Conservation (phyloP, 2,797 vertebrate genomes). For the Enteromius thamalakanensis region DNA sequence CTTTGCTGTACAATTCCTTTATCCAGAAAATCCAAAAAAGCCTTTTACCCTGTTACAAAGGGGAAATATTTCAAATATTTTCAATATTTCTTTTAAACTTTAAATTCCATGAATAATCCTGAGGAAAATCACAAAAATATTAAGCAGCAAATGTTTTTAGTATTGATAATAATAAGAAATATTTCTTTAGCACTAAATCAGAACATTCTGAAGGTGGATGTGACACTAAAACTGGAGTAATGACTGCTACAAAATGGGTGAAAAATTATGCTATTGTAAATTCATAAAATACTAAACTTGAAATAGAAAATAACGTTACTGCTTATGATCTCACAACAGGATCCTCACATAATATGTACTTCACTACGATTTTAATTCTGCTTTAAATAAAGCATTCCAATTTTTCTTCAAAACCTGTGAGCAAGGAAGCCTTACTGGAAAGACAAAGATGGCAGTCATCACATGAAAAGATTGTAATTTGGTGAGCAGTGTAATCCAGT, state of each 20-base stretch:
- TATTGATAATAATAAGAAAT: neutral
- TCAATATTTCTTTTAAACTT: neutral
- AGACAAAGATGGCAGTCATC: slow-evolving; percentile 28
- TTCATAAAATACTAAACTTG: neutral
- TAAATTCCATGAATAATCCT: neutral
- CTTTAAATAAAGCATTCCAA: neutral
- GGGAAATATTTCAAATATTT: neutral
- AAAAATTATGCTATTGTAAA: neutral
- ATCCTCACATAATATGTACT: no score
- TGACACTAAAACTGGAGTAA: neutral
- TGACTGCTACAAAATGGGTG: neutral
- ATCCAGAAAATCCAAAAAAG: neutral
- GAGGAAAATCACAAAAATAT: neutral
- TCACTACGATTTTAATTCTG: neutral
- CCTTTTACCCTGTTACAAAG: neutral
- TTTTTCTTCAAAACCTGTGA: neutral
- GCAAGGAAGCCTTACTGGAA: slow-evolving; percentile 1
- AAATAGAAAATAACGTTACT: neutral
- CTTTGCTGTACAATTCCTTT: slow-evolving; percentile 7
- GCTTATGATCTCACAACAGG: no score
- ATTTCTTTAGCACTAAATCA: neutral
- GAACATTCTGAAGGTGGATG: neutral
- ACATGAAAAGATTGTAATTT: slow-evolving; percentile 42
- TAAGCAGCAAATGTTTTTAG: neutral
- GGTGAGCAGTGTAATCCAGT: slow-evolving; percentile 46